Evolutionary conservation across 1,140 invertebrate genomes (phyloP), one percentile per base, ranked within the genome.

Genomic region (Scaptomyza pallida): DNA sequence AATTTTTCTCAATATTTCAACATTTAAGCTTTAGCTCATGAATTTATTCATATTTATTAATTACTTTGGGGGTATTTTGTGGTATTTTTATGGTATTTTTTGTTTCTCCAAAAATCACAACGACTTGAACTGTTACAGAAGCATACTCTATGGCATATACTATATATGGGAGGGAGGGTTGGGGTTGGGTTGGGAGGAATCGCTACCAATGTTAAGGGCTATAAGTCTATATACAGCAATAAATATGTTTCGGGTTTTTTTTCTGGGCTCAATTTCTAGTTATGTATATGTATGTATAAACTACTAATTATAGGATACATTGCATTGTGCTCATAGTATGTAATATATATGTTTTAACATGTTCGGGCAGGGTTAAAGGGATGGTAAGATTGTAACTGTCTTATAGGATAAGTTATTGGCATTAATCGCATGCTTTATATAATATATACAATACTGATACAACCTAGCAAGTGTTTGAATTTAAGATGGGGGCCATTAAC

Each of bases 251-350:
- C n/a, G n/a, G n/a, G n/a, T n/a, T n/a, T n/a, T n/a, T 12, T 9
- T 30, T 26, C 57, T 23, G n/a, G 43, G 63, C 55, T 67, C 30
- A 57, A 45, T 37, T 40, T 71, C 30, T 72, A 60, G 54, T 67
- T 52, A 40, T 50, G n/a, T 41, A 13, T 33, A 15, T n/a, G 17
- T 59, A 44, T 82, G 50, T 86, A 80, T 62, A 72, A 65, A 86
- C 82, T 86, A 86, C 82, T 77, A 78, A 65, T 88, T 89, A 88
- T 88, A 88, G 82, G 82, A 88, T 88, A 88, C 82, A 88, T 88
- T 88, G 82, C 82, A 89, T 88, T 88, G 82, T 88, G 82, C 82
- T 88, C 82, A 76, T 55, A 55, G 19, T 88, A 37, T 35, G 33
- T 35, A 26, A 6, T 26, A 26, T 30, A 78, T 86, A 64, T 82